Percentiles rank a stretch among this genome's conserved stretches.
phyloP scores from a whole-genome alignment of 2,797 vertebrate species.

The Lerista edwardsae region DNA sequence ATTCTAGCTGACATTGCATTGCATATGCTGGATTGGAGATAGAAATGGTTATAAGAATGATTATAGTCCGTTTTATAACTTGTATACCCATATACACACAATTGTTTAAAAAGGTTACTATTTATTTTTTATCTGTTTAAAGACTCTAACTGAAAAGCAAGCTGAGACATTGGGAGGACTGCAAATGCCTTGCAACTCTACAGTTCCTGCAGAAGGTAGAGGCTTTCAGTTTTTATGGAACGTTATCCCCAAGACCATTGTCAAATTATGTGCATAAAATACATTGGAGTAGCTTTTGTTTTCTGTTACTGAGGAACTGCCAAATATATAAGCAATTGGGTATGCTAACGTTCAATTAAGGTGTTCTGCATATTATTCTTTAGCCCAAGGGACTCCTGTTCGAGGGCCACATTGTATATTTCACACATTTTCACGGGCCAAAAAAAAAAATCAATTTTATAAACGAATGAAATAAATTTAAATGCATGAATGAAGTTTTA shows the following conservation, averaged over 20 bases:
- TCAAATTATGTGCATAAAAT: conserved; percentile 5
- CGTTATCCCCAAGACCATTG: conserved; percentile 15
- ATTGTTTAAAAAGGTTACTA: conserved; percentile 32
- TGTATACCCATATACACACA: background rate
- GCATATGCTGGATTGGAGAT: background rate
- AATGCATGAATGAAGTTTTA: too few species aligned
- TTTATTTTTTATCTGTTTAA: conserved; percentile 34
- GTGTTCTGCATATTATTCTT: background rate
- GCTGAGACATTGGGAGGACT: conserved; percentile 52
- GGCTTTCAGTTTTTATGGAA: conserved; percentile 10
- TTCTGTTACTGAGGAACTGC: conserved; percentile 11
- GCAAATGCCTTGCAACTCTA: conserved; percentile 54
- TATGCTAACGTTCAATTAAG: background rate
- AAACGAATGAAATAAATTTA: too few species aligned
- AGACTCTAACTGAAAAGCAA: conserved; percentile 69
- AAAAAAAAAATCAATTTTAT: too few species aligned
- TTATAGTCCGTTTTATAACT: background rate
- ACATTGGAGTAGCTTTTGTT: background rate
- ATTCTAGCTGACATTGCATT: background rate
- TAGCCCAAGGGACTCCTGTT: too few species aligned
- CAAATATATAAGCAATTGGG: background rate
- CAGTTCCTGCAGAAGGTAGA: conserved; percentile 67
- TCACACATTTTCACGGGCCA: too few species aligned
- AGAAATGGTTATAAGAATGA: background rate
- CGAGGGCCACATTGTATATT: too few species aligned